Base-by-base conservation (phyloP, 2,113 vertebrate genomes). In the Leucoraja erinaceus region DNA sequence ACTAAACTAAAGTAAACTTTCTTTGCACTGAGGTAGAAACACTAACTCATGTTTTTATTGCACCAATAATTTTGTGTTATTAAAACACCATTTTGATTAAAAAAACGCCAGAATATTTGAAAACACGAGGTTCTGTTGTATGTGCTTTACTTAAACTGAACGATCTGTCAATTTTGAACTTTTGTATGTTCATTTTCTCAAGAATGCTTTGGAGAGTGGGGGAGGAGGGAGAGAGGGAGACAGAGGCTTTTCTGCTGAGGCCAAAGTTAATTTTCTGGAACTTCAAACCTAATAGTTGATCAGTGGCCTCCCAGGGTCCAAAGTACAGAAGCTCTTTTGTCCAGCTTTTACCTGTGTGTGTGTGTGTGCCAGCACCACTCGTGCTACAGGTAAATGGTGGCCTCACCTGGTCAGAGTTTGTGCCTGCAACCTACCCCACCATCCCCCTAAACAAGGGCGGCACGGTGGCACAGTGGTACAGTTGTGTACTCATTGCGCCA, bases 391-490 rank as follows among this genome's bases (percentile, higher is more conserved):
- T 96, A 96, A 97, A 97, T 96, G 95, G 96, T 96, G 97, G 95
- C 96, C 96, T 97, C 97, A 96, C 93, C 97, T 97, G 96, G 96
- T 94, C 95, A 95, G 95, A 96, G 25, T 11, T 88, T 94, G 94
- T 95, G 5, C 74, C n/a, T 54, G 91, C 91, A 92, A 10, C 5
- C 68, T 25, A 31, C 38, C 54, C 28, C 47, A 54, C 54, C 54
- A 84, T n/a, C 16, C 56, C 54, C 83, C 5, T 2, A 16, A 8
- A 33, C 28, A 5, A 8, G n/a, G 31, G 38, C 38, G 38, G 38
- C 38, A 47, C 38, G 38, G 38, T 47, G 38, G 38, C 38, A 3
- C 38, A 47, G 38, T 47, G 0, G 38, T n/a, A n/a, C n/a, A n/a
- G n/a, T n/a, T n/a, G n/a, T n/a, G n/a, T n/a, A n/a, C 38, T 47